Conservation (phyloP, 1,140 invertebrate species). For the Venturia canescens region DNA sequence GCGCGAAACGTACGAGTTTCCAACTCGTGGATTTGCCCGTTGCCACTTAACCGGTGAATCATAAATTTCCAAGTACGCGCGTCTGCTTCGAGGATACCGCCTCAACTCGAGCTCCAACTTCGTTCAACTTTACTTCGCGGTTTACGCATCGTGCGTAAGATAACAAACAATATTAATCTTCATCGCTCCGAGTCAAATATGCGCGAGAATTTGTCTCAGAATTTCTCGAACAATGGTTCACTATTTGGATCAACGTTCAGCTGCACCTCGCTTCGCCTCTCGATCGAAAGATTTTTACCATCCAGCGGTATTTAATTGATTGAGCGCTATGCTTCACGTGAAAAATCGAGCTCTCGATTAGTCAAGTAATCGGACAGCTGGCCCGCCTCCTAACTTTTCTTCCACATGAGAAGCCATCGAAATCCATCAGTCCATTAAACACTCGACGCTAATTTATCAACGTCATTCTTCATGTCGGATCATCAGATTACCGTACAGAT, state of each 20-base stretch:
- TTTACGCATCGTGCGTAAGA: background rate
- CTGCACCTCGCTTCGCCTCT: no score
- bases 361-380: slow-evolving; percentile 35
- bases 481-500: background rate
- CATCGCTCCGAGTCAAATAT: no score
- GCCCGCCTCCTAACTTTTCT: background rate
- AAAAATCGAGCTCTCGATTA: slow-evolving; percentile 39
- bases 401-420: slow-evolving; percentile 23
- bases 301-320: no score
- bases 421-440: slow-evolving; percentile 65
- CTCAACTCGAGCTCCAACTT: background rate
- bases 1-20: slow-evolving; percentile 22
- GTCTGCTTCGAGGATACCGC: slow-evolving; percentile 20
- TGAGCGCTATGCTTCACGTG: background rate
- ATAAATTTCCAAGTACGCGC: slow-evolving; percentile 28
- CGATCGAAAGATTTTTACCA: no score
- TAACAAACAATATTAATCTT: background rate
- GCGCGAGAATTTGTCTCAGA: no score
- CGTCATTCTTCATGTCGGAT: slow-evolving; percentile 49
- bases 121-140: background rate
- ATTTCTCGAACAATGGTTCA: no score
- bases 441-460: slow-evolving; percentile 62
- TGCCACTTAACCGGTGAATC: slow-evolving; percentile 36
- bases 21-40: slow-evolving; percentile 14
- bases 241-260: no score